Conservation (phyloP, 2,888 invertebrate species). For the Heliothis peltigera region DNA sequence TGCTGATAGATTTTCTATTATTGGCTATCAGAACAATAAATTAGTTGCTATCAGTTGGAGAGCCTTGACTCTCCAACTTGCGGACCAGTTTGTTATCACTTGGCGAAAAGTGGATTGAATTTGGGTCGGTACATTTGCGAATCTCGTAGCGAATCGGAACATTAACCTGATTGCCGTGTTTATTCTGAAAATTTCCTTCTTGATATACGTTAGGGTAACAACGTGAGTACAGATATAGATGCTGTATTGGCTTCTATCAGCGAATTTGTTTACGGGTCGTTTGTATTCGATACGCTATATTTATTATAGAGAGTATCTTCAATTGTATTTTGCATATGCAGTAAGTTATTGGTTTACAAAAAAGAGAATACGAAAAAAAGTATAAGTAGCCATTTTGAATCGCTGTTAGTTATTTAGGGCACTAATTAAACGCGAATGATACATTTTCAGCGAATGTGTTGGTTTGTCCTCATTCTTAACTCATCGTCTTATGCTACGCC, state of each 20-base stretch:
- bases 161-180: conserved; percentile 71
- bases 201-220: conserved; percentile 21
- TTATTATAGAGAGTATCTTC: conserved; percentile 7
- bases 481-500: background rate
- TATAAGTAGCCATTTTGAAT: too few relatives aligned
- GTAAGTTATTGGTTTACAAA: conserved; percentile 31
- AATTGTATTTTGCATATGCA: conserved; percentile 38
- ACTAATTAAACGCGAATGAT: background rate
- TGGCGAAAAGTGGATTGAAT: conserved; percentile 74
- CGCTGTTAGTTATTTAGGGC: too few relatives aligned
- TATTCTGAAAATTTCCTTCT: conserved; percentile 53
- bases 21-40: conserved; percentile 59
- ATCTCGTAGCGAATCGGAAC: conserved; percentile 69
- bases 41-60: conserved; percentile 51
- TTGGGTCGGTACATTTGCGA: conserved; percentile 70
- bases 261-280: conserved; percentile 40
- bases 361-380: background rate
- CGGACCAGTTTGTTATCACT: conserved; percentile 60
- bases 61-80: conserved; percentile 53
- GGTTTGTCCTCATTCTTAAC: background rate
- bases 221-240: conserved; percentile 41
- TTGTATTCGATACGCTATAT: conserved; percentile 32
- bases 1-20: conserved; percentile 58
- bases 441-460: background rate
- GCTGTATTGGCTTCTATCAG: conserved; percentile 39